Evolutionary conservation across 2,113 vertebrate species (phyloP).

Genomic region (Lates calcarifer): DNA sequence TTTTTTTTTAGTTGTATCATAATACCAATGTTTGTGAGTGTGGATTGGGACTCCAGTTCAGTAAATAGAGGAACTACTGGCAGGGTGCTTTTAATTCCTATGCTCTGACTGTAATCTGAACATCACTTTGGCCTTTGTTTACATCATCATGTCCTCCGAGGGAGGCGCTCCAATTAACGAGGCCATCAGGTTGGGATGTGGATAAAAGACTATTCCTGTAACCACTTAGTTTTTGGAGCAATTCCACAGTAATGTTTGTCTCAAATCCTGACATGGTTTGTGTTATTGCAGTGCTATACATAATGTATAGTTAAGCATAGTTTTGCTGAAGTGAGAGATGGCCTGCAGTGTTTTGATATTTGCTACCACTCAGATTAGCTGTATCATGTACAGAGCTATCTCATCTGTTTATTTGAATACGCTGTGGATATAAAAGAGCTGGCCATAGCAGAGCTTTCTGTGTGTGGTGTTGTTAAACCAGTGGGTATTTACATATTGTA

Average conservation of each 20-base stretch:
- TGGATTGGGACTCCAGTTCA: slow-evolving; percentile 19
- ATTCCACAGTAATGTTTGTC: slow-evolving; percentile 49
- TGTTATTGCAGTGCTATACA: slow-evolving; percentile 4
- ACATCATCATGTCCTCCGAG: slow-evolving; percentile 56
- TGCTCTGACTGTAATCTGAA: slow-evolving; percentile 52
- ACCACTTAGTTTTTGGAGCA: slow-evolving; percentile 73
- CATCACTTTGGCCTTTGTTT: slow-evolving; percentile 64
- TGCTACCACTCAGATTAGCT: not conserved
- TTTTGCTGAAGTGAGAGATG: slow-evolving; percentile 6
- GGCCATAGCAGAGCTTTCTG: slow-evolving; percentile 28
- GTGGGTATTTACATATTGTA: slow-evolving; percentile 44
- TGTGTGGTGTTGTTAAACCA: slow-evolving; percentile 35
- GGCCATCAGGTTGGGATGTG: slow-evolving; percentile 47
- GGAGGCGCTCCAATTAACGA: slow-evolving; percentile 53
- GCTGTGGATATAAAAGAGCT: slow-evolving; percentile 36
- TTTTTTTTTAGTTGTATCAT: slow-evolving; percentile 3
- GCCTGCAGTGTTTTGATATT: slow-evolving; percentile 13
- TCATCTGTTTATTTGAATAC: slow-evolving; percentile 31
- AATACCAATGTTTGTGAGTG: not conserved
- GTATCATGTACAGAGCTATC: slow-evolving; percentile 8
- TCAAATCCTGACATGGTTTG: slow-evolving; percentile 20
- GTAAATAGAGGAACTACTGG: slow-evolving; percentile 19
- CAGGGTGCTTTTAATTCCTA: slow-evolving; percentile 36
- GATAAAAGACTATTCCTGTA: slow-evolving; percentile 67
- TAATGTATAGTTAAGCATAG: slow-evolving; percentile 12